Conservation (phyloP, 2,113 vertebrate genomes). For the Leucopternis melanops region DNA sequence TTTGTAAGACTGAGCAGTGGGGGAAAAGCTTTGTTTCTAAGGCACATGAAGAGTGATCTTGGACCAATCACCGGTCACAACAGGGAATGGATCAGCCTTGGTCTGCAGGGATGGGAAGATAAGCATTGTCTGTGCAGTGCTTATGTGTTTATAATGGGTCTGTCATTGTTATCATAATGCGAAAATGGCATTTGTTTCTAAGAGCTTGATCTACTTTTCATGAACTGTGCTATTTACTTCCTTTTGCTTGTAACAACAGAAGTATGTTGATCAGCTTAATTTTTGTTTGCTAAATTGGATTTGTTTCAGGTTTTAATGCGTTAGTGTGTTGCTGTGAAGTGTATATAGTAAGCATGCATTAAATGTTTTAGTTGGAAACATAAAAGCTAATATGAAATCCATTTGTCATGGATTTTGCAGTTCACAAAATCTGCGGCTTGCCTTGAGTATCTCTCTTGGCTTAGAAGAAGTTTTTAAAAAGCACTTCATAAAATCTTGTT, state of each 20-base stretch:
- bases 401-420: neutral
- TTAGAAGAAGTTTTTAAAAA: neutral
- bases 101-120: neutral
- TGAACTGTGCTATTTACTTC: neutral
- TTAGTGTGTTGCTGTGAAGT: neutral
- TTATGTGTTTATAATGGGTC: neutral
- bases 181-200: neutral
- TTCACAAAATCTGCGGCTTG: neutral
- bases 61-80: fast-evolving
- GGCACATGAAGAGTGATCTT: neutral
- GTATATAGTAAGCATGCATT: neutral
- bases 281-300: neutral
- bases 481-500: neutral
- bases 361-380: neutral
- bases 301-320: neutral
- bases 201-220: neutral
- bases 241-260: neutral
- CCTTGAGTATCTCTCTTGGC: neutral
- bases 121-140: fast-evolving
- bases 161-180: fast-evolving
- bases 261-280: neutral
- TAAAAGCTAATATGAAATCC: neutral
- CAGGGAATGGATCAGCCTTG: neutral
- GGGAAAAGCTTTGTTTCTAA: neutral
- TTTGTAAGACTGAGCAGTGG: neutral